Evolutionary conservation across 2,888 invertebrate species (phyloP).

Genomic region (Drosophila mimetica): DNA sequence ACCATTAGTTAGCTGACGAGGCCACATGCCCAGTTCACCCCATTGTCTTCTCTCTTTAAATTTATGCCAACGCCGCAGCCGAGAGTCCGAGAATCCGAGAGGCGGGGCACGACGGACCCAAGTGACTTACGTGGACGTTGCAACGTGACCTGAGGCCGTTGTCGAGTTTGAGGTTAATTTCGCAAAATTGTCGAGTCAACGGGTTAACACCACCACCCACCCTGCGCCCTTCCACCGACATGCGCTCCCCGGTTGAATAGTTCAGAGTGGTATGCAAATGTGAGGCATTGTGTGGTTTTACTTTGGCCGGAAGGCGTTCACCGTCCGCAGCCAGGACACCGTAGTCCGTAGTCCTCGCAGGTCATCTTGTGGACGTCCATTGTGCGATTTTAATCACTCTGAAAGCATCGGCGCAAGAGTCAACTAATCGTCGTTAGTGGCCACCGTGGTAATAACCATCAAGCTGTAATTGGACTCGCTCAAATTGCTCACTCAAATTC

Average conservation of each 20-base stretch:
- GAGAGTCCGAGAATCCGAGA: slow-evolving; percentile 6
- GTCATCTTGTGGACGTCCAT: slow-evolving; percentile 68
- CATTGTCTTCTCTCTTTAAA: slow-evolving; percentile 66
- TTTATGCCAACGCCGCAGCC: slow-evolving; percentile 76
- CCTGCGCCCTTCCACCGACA: slow-evolving; percentile 1
- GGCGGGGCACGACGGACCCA: slow-evolving; percentile 33
- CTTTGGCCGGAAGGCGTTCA: slow-evolving; percentile 69
- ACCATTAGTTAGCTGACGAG: slow-evolving; percentile 83
- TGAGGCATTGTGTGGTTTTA: slow-evolving; percentile 78
- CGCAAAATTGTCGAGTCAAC: slow-evolving; percentile 80
- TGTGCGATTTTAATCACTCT: slow-evolving; percentile 78
- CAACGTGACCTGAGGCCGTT: slow-evolving; percentile 80
- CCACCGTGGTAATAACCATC: slow-evolving; percentile 56
- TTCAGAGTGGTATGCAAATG: slow-evolving; percentile 76
- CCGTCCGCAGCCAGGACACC: slow-evolving; percentile 12
- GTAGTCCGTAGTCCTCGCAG: slow-evolving; percentile 30
- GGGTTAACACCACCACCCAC: slow-evolving; percentile 47
- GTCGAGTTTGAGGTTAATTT: slow-evolving; percentile 80
- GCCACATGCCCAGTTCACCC: slow-evolving; percentile 20
- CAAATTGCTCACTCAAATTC: no score
- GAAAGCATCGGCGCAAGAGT: slow-evolving; percentile 72
- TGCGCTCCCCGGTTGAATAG: slow-evolving; percentile 51
- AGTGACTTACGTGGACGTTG: slow-evolving; percentile 74
- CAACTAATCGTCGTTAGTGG: slow-evolving; percentile 68
- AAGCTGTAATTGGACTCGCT: slow-evolving; percentile 43